phyloP scores from a whole-genome alignment of 2,113 vertebrate genomes.

The Condylura cristata region DNA sequence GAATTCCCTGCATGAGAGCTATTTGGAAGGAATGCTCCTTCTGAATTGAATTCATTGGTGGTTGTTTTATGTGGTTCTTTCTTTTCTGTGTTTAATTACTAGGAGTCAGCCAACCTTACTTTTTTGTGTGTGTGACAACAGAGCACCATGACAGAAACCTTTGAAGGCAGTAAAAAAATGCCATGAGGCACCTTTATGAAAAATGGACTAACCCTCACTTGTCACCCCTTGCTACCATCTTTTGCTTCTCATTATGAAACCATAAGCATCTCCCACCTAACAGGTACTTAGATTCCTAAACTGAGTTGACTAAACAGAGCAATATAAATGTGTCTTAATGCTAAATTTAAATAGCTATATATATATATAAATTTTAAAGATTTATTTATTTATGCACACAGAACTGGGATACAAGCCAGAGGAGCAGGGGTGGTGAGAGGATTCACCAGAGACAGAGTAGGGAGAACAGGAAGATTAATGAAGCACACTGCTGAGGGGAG shows the following conservation, averaged over 20 bases:
- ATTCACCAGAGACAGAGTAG: too few relatives aligned
- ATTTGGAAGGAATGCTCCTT: background rate
- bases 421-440: too few relatives aligned
- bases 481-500: too few relatives aligned
- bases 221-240: background rate
- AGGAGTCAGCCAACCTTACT: background rate
- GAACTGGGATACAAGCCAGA: too few relatives aligned
- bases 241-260: background rate
- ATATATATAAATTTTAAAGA: too few relatives aligned
- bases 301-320: background rate
- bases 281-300: background rate
- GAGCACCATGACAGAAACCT: background rate
- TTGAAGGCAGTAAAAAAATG: too few relatives aligned
- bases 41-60: background rate
- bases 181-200: background rate
- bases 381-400: too few relatives aligned
- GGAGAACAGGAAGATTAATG: too few relatives aligned
- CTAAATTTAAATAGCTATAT: background rate
- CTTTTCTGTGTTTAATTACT: background rate
- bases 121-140: background rate
- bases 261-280: background rate
- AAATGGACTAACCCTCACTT: background rate
- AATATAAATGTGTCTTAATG: background rate
- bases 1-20: background rate
- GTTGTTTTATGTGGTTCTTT: background rate